Evolutionary conservation across 2,113 vertebrate species (phyloP).

Genomic region (Pomatorhinus ruficollis): DNA sequence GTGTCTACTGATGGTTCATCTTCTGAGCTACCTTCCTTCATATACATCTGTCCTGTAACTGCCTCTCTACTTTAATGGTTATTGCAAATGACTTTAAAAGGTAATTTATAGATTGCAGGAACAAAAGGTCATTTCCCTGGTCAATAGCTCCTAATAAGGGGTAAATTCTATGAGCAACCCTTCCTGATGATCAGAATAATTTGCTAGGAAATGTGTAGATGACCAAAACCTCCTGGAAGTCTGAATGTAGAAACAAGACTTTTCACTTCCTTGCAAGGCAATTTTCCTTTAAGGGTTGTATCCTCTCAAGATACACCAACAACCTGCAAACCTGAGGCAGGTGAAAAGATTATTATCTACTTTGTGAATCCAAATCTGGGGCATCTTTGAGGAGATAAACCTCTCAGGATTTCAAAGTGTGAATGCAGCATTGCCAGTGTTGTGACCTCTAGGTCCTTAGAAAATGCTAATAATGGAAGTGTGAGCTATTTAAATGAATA

Average conservation of each 20-base stretch:
- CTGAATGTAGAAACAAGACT: neutral
- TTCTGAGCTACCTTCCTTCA: neutral
- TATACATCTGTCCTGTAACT: neutral
- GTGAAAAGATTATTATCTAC: neutral
- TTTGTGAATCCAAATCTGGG: neutral
- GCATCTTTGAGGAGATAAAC: neutral
- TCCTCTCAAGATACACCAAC: neutral
- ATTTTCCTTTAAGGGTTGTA: neutral
- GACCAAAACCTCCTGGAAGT: neutral
- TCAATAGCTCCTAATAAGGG: neutral
- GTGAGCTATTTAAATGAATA: neutral
- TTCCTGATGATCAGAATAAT: constrained; percentile 12
- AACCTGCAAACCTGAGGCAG: neutral
- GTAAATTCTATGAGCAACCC: neutral
- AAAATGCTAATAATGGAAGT: neutral
- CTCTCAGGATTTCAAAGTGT: neutral
- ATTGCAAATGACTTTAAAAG: constrained; percentile 49
- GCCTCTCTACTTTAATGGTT: constrained; percentile 43
- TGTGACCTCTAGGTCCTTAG: neutral
- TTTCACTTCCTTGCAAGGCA: neutral
- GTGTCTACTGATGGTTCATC: neutral
- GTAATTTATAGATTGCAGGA: constrained; percentile 47
- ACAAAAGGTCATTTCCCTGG: constrained; percentile 1
- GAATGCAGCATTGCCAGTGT: neutral
- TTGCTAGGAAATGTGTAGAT: neutral